A percentile compares a stretch with the other conserved stretches of the same genome.
Conservation (phyloP, 2,113 vertebrate genomes). For the Poecile atricapillus region DNA sequence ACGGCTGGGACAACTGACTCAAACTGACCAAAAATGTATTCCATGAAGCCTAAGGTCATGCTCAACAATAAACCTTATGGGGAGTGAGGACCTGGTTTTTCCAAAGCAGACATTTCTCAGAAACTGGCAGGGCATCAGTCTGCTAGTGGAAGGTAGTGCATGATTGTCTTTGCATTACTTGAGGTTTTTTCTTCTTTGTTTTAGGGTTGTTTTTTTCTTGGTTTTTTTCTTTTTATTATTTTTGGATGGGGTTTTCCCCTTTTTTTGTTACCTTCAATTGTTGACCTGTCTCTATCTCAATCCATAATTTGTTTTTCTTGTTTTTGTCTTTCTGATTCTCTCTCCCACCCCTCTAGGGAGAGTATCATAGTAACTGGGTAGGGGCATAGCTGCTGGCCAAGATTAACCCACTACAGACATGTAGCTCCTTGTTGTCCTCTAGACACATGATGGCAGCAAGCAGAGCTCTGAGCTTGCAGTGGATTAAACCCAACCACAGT, state of each 20-base stretch:
- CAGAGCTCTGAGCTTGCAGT: background rate
- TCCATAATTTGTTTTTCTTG: background rate
- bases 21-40: background rate
- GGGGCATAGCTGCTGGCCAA: background rate
- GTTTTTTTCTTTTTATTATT: background rate
- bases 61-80: background rate
- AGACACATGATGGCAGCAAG: background rate
- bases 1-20: fast-evolving
- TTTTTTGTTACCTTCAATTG: background rate
- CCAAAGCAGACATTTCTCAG: background rate
- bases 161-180: background rate
- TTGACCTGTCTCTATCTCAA: background rate
- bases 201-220: background rate
- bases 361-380: background rate
- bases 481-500: background rate
- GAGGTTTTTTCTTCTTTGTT: fast-evolving
- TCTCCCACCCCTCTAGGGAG: background rate
- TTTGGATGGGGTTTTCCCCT: fast-evolving
- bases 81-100: background rate
- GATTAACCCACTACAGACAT: background rate
- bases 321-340: background rate
- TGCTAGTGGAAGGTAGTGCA: background rate
- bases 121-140: background rate
- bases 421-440: background rate
- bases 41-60: background rate